Conservation (phyloP, 2,888 invertebrate species). For the Falcaria lacertinaria region DNA sequence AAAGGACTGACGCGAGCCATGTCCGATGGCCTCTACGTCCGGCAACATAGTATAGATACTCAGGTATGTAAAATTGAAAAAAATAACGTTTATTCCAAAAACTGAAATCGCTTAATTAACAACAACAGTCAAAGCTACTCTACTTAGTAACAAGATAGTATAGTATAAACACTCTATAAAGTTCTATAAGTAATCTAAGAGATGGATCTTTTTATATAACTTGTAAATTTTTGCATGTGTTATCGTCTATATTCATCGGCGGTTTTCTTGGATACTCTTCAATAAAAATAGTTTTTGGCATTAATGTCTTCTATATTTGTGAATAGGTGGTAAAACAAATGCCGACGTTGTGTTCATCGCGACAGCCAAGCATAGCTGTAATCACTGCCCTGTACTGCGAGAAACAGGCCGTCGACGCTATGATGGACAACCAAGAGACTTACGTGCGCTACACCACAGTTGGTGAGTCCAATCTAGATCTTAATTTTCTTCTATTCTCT, state of each 20-base stretch:
- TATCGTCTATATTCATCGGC: no score
- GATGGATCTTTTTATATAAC: no score
- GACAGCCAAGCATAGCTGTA: conserved; percentile 98
- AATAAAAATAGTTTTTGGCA: no score
- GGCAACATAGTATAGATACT: conserved; percentile 91
- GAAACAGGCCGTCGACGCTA: conserved; percentile 97
- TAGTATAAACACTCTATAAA: no score
- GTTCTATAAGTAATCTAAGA: no score
- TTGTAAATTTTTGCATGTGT: no score
- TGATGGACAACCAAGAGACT: conserved; percentile 98
- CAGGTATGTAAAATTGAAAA: conserved; percentile 71
- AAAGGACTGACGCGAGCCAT: conserved; percentile 91
- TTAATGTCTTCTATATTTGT: not conserved
- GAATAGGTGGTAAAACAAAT: conserved; percentile 93
- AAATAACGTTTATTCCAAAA: no score
- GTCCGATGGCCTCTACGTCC: conserved; percentile 90
- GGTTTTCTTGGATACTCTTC: no score
- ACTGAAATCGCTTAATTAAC: no score
- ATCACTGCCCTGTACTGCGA: conserved; percentile 98
- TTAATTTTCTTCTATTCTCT: no score
- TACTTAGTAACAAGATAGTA: no score
- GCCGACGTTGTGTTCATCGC: conserved; percentile 92
- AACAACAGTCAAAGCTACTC: no score
- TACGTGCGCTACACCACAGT: conserved; percentile 97
- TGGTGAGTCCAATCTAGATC: conserved; percentile 81